phyloP scores from a whole-genome alignment of 2,888 invertebrate species.

The Ethmia dodecea region DNA sequence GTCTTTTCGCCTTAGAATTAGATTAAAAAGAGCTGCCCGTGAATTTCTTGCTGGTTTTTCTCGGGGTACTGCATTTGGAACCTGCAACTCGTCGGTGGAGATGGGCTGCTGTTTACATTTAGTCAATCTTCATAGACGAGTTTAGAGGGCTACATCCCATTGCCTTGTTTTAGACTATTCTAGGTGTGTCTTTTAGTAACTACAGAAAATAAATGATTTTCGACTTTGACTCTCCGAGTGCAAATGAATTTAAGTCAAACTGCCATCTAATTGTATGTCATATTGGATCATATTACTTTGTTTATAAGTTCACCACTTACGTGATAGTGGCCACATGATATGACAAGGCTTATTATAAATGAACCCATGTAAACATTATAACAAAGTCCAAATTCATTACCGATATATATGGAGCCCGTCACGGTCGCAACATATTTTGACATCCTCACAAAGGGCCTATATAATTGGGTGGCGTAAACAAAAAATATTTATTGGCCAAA shows the following conservation, averaged over 20 bases:
- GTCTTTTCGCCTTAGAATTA: neutral
- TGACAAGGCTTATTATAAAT: no score
- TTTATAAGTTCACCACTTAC: neutral
- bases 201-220: no score
- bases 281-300: neutral
- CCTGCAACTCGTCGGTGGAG: no score
- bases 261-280: neutral
- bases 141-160: neutral
- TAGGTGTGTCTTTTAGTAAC: neutral
- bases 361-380: neutral
- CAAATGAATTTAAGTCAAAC: neutral
- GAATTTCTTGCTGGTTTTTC: no score
- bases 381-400: neutral
- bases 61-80: no score
- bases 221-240: no score
- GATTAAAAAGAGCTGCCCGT: no score
- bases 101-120: no score
- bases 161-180: neutral
- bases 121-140: no score
- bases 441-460: conserved; percentile 11
- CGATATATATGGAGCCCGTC: neutral
- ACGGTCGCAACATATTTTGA: conserved; percentile 3
- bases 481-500: conserved; percentile 40
- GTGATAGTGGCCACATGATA: neutral
- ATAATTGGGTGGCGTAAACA: conserved; percentile 37